Base-by-base conservation (phyloP, 2,113 vertebrate species). In the Gadus macrocephalus region DNA sequence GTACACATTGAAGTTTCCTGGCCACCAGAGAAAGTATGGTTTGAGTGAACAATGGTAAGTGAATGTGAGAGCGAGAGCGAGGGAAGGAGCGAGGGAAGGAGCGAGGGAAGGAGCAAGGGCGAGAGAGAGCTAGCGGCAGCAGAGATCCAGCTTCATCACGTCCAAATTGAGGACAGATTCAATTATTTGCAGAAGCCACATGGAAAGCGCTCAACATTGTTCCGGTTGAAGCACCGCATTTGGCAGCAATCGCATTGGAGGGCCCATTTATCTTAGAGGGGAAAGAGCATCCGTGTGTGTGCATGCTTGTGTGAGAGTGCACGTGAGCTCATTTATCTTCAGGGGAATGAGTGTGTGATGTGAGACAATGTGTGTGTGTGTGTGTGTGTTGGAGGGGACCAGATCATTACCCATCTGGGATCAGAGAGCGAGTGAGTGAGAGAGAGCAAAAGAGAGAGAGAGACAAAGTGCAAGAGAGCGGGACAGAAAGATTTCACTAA, bases 121-220 rank as follows among this genome's bases (percentile, higher is more conserved):
- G 67, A 67, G 68, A 17, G 42, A 71, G 66, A 62, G 58, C 11
- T 20, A 17, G 56, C 58, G 31, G 1, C 74, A 70, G 64, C 12
- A 71, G 31, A 77, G 83, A 79, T 85, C 74, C 73, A 88, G 85
- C 85, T 85, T 89, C 87, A 85, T 88, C 84, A 86, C 86, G 88
- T 91, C 84, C 79, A 88, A 92, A 91, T 90, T 88, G 87, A 87
- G 88, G 85, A 91, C 84, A 89, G 89, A 92, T 92, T 90, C 81
- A 90, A 91, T 91, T 92, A 90, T 86, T 86, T 79, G 82, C 75
- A 82, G 77, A 80, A 88, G 86, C 84, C 86, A 88, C 87, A 90
- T 87, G 79, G 86, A 91, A 88, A 90, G 90, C 86, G 88, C 80
- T 81, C 69, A 17, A 76, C 86, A 85, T 88, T 89, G 89, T 89